Base-by-base conservation (phyloP, 2,888 invertebrate species). In the Tinea trinotella region DNA sequence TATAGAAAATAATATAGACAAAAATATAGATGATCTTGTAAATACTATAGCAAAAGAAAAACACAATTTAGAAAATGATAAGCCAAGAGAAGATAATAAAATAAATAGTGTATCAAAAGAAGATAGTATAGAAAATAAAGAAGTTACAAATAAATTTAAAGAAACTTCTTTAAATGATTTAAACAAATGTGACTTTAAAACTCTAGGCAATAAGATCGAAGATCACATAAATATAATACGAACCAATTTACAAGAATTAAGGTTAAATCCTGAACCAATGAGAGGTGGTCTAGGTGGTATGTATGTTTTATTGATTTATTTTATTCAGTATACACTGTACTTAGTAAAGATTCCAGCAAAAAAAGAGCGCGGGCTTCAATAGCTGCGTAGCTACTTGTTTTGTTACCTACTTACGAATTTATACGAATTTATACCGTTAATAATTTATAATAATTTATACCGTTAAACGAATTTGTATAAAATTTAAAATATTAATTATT, bases 111-210 rank as follows among this genome's bases (percentile, higher is more conserved):
- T n/a, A n/a, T n/a, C n/a, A n/a, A n/a, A 63, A 74, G 59, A 59
- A 69, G 57, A 63, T 62, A 4, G 57, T 73, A 3, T 59, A 68
- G 1, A 74, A 76, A 55, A 69, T 88, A 65, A n/a, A n/a, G n/a
- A n/a, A n/a, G n/a, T n/a, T n/a, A n/a, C n/a, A n/a, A n/a, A n/a
- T n/a, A n/a, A n/a, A n/a, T n/a, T n/a, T n/a, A n/a, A n/a, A n/a
- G n/a, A n/a, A n/a, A n/a, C n/a, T n/a, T n/a, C n/a, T n/a, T 62
- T 87, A 1, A 68, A 70, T 0, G 83, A 79, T 35, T 71, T 89
- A 40, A 87, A 89, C 0, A 71, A 75, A 35, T 82, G 88, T 57
- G 88, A 89, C 66, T 89, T 89, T 58, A 66, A 66, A 5, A 65
- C 74, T 1, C 60, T 89, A 5, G 74, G 86, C 4, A 19, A 19